Evolutionary conservation across 2,888 invertebrate genomes (phyloP).

Genomic region (Prionchulus punctatus): DNA sequence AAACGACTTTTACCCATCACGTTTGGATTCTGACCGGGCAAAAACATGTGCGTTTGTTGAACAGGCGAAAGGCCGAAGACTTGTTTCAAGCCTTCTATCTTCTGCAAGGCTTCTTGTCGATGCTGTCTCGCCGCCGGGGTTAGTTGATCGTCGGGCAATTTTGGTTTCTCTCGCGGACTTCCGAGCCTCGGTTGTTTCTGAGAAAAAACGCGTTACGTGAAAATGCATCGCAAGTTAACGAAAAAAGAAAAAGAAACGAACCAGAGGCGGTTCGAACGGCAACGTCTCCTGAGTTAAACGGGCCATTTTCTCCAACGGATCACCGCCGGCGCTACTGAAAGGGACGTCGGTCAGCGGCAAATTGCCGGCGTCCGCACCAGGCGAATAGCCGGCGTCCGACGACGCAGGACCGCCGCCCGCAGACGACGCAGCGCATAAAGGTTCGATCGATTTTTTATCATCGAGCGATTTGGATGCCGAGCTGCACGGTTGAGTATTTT

Average conservation of each 20-base stretch:
- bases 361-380: neutral
- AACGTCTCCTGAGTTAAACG: neutral
- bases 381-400: neutral
- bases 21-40: neutral
- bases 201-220: neutral
- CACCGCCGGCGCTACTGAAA: neutral
- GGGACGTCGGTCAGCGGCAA: neutral
- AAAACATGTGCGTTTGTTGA: neutral
- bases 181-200: neutral
- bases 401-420: neutral
- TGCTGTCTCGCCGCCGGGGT: neutral
- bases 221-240: neutral
- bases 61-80: neutral
- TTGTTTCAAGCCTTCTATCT: neutral
- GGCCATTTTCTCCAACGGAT: conserved; percentile 1
- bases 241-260: neutral
- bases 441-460: too few species aligned
- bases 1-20: neutral
- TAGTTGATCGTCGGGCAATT: neutral
- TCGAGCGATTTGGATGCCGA: too few species aligned
- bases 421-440: too few species aligned
- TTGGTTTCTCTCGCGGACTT: too few species aligned
- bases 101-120: neutral
- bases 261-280: neutral
- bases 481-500: too few species aligned